phyloP scores from a whole-genome alignment of 2,797 vertebrate genomes.

The Lithobates pipiens region DNA sequence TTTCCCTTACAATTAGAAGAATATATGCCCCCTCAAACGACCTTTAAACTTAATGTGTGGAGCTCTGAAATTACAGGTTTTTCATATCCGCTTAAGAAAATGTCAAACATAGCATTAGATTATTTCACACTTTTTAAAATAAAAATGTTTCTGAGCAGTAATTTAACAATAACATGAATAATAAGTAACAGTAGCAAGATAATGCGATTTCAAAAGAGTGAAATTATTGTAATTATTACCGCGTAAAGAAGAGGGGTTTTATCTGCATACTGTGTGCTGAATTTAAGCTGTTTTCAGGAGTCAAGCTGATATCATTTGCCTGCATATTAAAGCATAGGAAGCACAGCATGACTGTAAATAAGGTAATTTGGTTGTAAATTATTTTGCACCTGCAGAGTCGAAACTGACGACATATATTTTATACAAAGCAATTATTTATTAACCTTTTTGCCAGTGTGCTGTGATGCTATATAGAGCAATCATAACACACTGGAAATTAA shows the following conservation, averaged over 20 bases:
- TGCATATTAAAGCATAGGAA: constrained; percentile 45
- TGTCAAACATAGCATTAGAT: constrained; percentile 48
- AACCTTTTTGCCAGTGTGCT: constrained; percentile 40
- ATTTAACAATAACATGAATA: constrained; percentile 55
- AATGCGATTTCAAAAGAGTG: constrained; percentile 30
- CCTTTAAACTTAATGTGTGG: constrained; percentile 18
- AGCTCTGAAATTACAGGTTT: constrained; percentile 25
- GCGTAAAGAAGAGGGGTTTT: constrained; percentile 26
- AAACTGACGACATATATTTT: constrained; percentile 44
- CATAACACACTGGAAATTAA: neutral
- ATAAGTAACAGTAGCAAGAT: constrained; percentile 38
- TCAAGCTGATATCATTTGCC: constrained; percentile 39
- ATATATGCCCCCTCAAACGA: constrained; percentile 5
- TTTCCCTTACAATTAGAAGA: constrained; percentile 37
- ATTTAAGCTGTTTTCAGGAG: constrained; percentile 45
- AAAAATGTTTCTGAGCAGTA: constrained; percentile 33
- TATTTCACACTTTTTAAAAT: constrained; percentile 30
- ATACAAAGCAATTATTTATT: constrained; percentile 44
- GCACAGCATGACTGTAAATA: constrained; percentile 51
- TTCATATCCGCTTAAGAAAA: constrained; percentile 43
- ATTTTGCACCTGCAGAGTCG: constrained; percentile 48
- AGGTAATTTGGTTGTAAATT: constrained; percentile 58
- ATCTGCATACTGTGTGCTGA: constrained; percentile 41
- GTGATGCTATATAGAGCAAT: constrained; percentile 15
- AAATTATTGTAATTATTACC: constrained; percentile 56